Base-by-base conservation (phyloP, 2,797 vertebrate species). In the Sebastes taczanowskii region DNA sequence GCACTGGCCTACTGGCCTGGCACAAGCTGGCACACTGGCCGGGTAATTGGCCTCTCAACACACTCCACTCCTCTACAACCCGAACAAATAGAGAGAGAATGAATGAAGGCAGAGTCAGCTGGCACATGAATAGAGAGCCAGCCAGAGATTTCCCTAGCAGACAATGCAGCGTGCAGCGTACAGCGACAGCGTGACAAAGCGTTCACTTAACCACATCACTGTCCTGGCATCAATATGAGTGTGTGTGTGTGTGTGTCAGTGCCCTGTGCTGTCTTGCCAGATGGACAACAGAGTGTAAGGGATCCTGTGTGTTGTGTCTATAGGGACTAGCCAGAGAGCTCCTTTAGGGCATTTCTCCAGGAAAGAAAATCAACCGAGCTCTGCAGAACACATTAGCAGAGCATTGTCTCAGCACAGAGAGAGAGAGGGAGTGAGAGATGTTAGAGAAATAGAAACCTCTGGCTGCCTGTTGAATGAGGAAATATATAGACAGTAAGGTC, bases 351-450 rank as follows among this genome's bases (percentile, higher is more conserved):
- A 64, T 76, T 65, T 81, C 66, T 60, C 64, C 52, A 7, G 49
- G 70, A 82, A 66, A 70, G 69, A 77, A 81, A 62, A 67, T 71
- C 30, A 58, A 46, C 59, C 76, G 32, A 30, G 71, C 78, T 92
- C 90, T 93, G 87, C 88, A 87, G 88, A 91, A 91, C 49, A 66
- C 91, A 90, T 95, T 89, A 90, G 74, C 77, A 70, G 66, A 64
- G 71, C 58, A 88, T 87, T 89, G 89, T 88, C 85, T 91, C 86
- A 83, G 77, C 74, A 79, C 63, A 27, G 56, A 29, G 56, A 14
- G 56, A 29, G 56, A 7, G 56, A 16, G 56, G 29, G 29, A 34
- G 38, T 42, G 62, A 53, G 67, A 20, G 56, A 52, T 22, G 56
- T 49, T 49, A 76, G 79, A 71, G 64, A 55, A 75, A 74, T 46